Base-by-base conservation (phyloP, 2,113 vertebrate species). In the Cyprinodon tularosa region DNA sequence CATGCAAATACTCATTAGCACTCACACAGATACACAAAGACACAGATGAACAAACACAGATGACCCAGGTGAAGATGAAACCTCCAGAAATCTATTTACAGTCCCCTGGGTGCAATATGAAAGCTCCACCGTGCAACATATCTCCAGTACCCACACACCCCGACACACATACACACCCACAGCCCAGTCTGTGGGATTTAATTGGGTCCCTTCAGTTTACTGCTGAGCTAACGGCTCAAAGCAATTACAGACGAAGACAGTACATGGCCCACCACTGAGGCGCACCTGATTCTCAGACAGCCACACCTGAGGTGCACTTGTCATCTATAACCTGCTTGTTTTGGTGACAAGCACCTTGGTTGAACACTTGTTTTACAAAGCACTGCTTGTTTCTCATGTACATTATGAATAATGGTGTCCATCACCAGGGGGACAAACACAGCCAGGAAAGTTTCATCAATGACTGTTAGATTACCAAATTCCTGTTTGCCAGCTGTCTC, bases 201-300 rank as follows among this genome's bases (percentile, higher is more conserved):
- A 94, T 94, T 92, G 93, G 90, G 82, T 90, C 84, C 81, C 91
- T 88, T 85, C 85, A 84, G 83, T 85, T 91, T 86, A 86, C 88
- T 83, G 77, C 90, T 86, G 92, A 89, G 92, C 79, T 87, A 90
- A 90, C 90, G 78, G 87, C 91, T 91, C 90, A 91, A 84, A 90
- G 91, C 91, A 94, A 92, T 94, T 94, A 93, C 86, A 91, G 72
- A 87, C 84, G 85, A 86, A 88, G 84, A 88, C 85, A 74, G 85
- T 76, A 62, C 47, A 71, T 44, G 66, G 74, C 85, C 68, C 14
- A 36, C 84, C 66, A 62, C 87, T 47, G 88, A 90, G 88, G 74
- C 86, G 84, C 71, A 81, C 78, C 81, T 89, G 83, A 88, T 91
- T 92, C 87, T 76, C 81, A 86, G 87, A 88, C 88, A 86, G 78